phyloP scores from a whole-genome alignment of 64 coral and sea anemone species.

The Montipora efflorescens region DNA sequence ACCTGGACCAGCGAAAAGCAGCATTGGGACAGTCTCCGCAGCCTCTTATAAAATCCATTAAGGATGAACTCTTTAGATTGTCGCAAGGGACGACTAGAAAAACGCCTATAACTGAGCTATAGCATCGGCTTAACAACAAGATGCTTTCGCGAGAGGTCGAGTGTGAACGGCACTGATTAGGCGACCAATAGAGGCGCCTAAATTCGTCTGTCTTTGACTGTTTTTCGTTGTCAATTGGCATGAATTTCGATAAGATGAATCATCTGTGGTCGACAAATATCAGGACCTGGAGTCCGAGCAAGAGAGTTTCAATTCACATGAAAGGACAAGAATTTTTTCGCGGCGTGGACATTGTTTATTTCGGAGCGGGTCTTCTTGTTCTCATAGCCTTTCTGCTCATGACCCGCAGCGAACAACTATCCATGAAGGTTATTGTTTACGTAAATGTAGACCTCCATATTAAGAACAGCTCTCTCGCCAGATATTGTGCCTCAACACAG shows the following conservation, averaged over 20 bases:
- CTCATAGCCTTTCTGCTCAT: too few species aligned
- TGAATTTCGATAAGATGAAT: not conserved
- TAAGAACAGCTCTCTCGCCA: too few species aligned
- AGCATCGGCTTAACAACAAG: not conserved
- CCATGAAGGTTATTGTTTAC: too few species aligned
- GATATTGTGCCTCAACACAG: too few species aligned
- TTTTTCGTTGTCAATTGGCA: not conserved
- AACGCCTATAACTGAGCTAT: slow-evolving; percentile 90
- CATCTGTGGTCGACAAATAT: not conserved
- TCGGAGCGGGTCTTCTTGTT: too few species aligned
- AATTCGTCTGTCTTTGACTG: too few species aligned
- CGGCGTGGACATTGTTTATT: too few species aligned
- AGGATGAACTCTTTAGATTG: slow-evolving; percentile 85
- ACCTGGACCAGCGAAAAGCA: slow-evolving; percentile 43
- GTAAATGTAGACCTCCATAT: too few species aligned
- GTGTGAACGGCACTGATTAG: not conserved
- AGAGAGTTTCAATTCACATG: not conserved
- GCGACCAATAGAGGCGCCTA: not conserved
- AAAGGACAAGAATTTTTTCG: not conserved
- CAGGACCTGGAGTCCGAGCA: too few species aligned
- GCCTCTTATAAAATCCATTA: slow-evolving; percentile 87
- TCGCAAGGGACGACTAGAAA: slow-evolving; percentile 72
- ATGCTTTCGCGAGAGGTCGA: not conserved
- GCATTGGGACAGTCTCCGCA: slow-evolving; percentile 84
- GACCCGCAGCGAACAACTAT: too few species aligned